phyloP scores from a whole-genome alignment of 2,888 invertebrate species.

The Rugalucina vietnamica region DNA sequence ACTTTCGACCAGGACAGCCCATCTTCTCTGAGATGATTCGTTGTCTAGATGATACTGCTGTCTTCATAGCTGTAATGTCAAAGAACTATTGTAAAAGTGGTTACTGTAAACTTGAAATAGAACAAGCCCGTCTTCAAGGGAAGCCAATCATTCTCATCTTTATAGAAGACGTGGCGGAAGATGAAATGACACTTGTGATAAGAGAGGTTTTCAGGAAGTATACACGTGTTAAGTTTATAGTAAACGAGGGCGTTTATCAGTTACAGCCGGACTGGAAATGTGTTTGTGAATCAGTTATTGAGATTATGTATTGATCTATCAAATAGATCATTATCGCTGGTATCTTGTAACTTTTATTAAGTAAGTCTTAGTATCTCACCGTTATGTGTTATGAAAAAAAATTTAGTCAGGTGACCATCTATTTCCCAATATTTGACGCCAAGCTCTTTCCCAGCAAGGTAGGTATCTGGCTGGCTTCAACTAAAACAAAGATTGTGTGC shows the following conservation, averaged over 20 bases:
- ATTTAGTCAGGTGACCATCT: no score
- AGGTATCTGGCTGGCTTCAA: no score
- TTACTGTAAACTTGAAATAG: not conserved
- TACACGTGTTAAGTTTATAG: not conserved
- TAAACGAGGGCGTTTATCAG: not conserved
- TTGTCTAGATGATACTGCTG: not conserved
- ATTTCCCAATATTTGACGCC: no score
- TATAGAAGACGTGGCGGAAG: not conserved
- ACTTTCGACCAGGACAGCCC: not conserved
- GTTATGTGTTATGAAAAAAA: no score
- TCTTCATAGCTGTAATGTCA: not conserved
- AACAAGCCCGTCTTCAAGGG: no score
- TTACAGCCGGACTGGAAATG: not conserved
- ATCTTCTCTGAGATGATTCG: not conserved
- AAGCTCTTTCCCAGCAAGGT: no score
- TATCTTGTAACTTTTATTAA: no score
- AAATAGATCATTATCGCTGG: no score
- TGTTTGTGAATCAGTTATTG: not conserved
- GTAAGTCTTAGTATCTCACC: no score
- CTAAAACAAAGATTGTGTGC: no score
- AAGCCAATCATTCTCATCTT: slow-evolving; percentile 1
- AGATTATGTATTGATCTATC: no score
- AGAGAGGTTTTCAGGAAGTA: not conserved
- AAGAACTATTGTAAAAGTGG: not conserved
- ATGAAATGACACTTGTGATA: not conserved